Evolutionary conservation across 2,888 invertebrate species (phyloP).

Genomic region (Hyposoter didymator): DNA sequence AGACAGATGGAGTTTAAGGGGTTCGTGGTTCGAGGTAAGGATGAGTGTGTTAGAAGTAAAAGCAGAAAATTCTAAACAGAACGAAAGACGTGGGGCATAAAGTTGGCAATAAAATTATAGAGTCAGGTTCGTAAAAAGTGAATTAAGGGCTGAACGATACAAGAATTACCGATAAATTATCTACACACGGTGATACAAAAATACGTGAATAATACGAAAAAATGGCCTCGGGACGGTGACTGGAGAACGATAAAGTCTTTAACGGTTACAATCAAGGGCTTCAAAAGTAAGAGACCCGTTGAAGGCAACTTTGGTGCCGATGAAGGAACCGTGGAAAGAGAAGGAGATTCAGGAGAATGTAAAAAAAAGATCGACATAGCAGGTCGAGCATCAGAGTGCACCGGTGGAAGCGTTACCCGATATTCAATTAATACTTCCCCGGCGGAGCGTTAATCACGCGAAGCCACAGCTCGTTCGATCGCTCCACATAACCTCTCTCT

Average conservation of each 20-base stretch:
- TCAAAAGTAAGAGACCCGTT: slow-evolving; percentile 62
- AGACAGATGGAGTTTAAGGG: slow-evolving; percentile 62
- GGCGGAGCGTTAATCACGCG: slow-evolving; percentile 71
- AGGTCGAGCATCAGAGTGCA: slow-evolving; percentile 45
- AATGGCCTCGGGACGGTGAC: slow-evolving; percentile 45
- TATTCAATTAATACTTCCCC: slow-evolving; percentile 74
- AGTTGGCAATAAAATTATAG: neutral
- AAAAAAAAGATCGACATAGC: slow-evolving; percentile 25
- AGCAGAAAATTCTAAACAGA: slow-evolving; percentile 26
- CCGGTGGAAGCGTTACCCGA: slow-evolving; percentile 64
- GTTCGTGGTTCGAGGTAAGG: slow-evolving; percentile 15
- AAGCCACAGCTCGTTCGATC: slow-evolving; percentile 71
- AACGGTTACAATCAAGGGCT: slow-evolving; percentile 74
- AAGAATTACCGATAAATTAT: slow-evolving; percentile 39
- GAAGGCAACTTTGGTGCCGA: slow-evolving; percentile 11
- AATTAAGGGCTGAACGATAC: slow-evolving; percentile 11
- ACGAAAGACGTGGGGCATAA: neutral
- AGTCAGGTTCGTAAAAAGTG: neutral
- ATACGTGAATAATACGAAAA: slow-evolving; percentile 15
- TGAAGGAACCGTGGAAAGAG: neutral
- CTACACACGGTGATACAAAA: slow-evolving; percentile 13
- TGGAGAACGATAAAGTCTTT: slow-evolving; percentile 72
- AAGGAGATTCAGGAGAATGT: neutral
- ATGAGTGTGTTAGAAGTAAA: slow-evolving; percentile 23
- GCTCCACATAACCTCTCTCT: slow-evolving; percentile 62